Evolutionary conservation across 2,113 vertebrate species (phyloP).

Genomic region (Melanotaenia duboulayi): DNA sequence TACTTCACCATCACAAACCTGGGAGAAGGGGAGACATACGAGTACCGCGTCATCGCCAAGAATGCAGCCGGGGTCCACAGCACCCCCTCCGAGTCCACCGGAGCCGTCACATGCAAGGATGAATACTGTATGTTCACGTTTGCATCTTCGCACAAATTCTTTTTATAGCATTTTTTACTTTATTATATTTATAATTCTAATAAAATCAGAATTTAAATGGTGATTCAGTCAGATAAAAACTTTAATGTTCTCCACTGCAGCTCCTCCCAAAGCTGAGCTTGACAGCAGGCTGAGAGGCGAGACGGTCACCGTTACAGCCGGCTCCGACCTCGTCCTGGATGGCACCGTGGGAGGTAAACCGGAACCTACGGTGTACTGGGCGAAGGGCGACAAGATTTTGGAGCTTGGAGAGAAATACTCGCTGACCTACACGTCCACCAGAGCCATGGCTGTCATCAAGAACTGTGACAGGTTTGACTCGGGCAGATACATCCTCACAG

Average conservation of each 20-base stretch:
- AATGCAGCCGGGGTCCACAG: constrained; percentile 95
- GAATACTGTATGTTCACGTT: constrained; percentile 90
- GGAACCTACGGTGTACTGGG: constrained; percentile 96
- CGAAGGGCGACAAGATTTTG: constrained; percentile 93
- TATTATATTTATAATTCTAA: too few relatives aligned
- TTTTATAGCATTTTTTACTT: too few relatives aligned
- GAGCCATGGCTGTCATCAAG: constrained; percentile 95
- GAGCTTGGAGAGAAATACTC: constrained; percentile 95
- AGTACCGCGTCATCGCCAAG: constrained; percentile 93
- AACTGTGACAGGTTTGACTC: constrained; percentile 94
- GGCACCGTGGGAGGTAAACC: constrained; percentile 96
- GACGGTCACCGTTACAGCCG: constrained; percentile 88
- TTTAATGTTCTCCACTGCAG: constrained; percentile 67
- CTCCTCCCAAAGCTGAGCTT: constrained; percentile 94
- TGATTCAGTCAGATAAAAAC: background rate
- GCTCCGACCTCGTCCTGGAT: constrained; percentile 95
- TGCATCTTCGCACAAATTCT: background rate
- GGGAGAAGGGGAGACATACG: constrained; percentile 90
- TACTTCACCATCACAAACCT: constrained; percentile 91
- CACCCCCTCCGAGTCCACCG: constrained; percentile 91
- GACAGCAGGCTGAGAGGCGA: constrained; percentile 92
- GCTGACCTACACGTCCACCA: constrained; percentile 93
- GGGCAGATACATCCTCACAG: constrained; percentile 92
- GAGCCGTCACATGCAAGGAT: constrained; percentile 93
- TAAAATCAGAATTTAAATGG: too few relatives aligned